Base-by-base conservation (phyloP, 2,888 invertebrate genomes). In the Protophormia terraenovae region DNA sequence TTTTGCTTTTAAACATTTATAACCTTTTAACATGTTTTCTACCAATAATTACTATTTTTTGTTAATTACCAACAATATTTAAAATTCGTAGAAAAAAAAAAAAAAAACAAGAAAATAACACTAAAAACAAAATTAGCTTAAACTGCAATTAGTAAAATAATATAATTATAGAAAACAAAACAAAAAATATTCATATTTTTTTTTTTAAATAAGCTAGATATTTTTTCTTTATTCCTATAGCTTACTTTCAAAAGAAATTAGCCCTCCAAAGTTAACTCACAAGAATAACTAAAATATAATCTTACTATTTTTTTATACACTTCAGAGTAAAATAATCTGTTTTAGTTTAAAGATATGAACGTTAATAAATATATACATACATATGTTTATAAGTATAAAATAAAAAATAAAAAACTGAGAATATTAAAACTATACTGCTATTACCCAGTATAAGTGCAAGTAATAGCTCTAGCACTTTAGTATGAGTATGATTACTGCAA, bases 401-500 rank as follows among this genome's bases (percentile, higher is more conserved):
- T 7, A 19, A 4, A 12, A 38, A 55, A 47, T 16, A 7, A 47
- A 58, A 22, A 27, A 58, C 58, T 50, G 12, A 3, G 16, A n/a
- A 6, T 19, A 3, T 47, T 58, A 58, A 58, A 58, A 3, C 6
- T n/a, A 12, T n/a, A 24, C 64, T 64, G 19, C 24, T 8, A 32
- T 62, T 64, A 55, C 53, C 16, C 32, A 29, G 22, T 55, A 53
- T 19, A 60, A 78, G 16, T 16, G 24, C 50, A 16, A 72, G 22
- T 24, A 27, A 10, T 3, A 29, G 60, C 32, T 7, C 32, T n/a
- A 72, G n/a, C n/a, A n/a, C n/a, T n/a, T 19, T 27, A 64, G 53
- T 53, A 45, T 55, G 24, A 41, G 41, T 58, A 75, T 45, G 69
- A 69, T 82, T 75, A 81, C 82, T 82, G 82, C 85, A 82, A 85